Conservation (phyloP, 35 echinoderm and acorn worm species). For the Holothuria glaberrima region DNA sequence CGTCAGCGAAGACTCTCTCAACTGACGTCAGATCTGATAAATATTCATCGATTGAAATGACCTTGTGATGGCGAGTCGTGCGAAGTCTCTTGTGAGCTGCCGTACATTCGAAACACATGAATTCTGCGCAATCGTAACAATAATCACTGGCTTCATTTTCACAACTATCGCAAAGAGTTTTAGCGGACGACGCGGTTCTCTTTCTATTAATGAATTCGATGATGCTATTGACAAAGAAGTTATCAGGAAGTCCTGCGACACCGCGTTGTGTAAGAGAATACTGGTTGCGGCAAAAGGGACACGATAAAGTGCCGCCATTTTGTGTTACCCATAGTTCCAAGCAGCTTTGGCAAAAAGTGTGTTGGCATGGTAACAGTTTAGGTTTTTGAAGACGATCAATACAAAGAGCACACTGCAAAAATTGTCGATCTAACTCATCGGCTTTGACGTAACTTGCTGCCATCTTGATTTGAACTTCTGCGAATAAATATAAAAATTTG, state of each 20-base stretch:
- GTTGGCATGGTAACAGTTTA: constrained; percentile 90
- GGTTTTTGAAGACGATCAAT: constrained; percentile 92
- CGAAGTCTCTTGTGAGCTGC: constrained; percentile 83
- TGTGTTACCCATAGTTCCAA: constrained; percentile 85
- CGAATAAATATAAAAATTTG: too few relatives aligned
- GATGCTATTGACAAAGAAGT: constrained; percentile 98
- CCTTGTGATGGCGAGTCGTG: constrained; percentile 71
- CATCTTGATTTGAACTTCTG: neutral
- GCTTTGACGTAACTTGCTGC: constrained; percentile 61
- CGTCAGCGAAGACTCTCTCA: constrained; percentile 64
- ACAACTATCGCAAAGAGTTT: constrained; percentile 73
- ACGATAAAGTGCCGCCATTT: constrained; percentile 73
- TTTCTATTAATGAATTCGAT: constrained; percentile 96
- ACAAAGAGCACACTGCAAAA: constrained; percentile 92
- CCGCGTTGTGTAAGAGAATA: constrained; percentile 73
- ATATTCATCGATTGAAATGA: constrained; percentile 86
- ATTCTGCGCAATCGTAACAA: constrained; percentile 85
- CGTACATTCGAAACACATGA: constrained; percentile 89
- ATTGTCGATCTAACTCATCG: constrained; percentile 87
- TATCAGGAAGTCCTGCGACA: constrained; percentile 81
- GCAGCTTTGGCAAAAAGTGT: constrained; percentile 91
- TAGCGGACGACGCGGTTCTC: constrained; percentile 62
- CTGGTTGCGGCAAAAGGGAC: constrained; percentile 92
- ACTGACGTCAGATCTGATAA: constrained; percentile 70
- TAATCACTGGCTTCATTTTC: constrained; percentile 83